Evolutionary conservation across 2,888 invertebrate species (phyloP).

Genomic region (Agonopterix alstromeriana): DNA sequence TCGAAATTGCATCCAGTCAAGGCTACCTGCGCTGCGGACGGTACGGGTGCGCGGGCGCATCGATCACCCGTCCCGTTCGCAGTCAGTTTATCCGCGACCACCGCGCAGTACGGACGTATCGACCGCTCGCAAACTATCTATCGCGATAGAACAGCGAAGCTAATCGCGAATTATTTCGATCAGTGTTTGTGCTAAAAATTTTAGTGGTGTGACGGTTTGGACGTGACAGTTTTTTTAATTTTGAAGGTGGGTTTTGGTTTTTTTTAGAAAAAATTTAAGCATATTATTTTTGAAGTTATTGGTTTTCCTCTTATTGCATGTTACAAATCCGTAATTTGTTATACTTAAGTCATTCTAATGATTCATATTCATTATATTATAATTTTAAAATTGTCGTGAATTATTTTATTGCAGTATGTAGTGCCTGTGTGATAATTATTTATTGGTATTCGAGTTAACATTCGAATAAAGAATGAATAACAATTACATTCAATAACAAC

Average conservation of each 20-base stretch:
- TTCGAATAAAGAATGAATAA: too few relatives aligned
- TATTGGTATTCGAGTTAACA: too few relatives aligned
- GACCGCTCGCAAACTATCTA: slow-evolving; percentile 26
- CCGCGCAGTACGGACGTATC: slow-evolving; percentile 20
- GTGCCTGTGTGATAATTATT: too few relatives aligned
- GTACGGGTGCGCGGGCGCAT: slow-evolving; percentile 15
- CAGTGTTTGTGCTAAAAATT: slow-evolving; percentile 47
- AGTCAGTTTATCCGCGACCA: slow-evolving; percentile 40
- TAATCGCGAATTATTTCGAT: slow-evolving; percentile 26
- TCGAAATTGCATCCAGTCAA: slow-evolving; percentile 48
- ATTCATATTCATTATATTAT: too few relatives aligned
- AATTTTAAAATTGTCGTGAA: too few relatives aligned
- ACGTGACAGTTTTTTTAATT: slow-evolving; percentile 36
- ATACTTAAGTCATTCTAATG: too few relatives aligned
- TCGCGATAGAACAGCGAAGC: slow-evolving; percentile 30
- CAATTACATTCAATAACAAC: too few relatives aligned
- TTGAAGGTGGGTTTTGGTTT: slow-evolving; percentile 34
- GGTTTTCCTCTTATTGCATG: too few relatives aligned
- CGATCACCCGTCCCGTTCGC: slow-evolving; percentile 7
- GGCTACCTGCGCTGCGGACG: slow-evolving; percentile 25
- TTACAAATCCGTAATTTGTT: too few relatives aligned
- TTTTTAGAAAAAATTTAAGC: slow-evolving; percentile 6
- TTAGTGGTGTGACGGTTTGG: slow-evolving; percentile 41
- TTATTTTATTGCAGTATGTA: too few relatives aligned
- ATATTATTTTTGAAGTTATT: too few relatives aligned